Evolutionary conservation across 1,140 invertebrate genomes (phyloP).

Genomic region (Ooceraea biroi): DNA sequence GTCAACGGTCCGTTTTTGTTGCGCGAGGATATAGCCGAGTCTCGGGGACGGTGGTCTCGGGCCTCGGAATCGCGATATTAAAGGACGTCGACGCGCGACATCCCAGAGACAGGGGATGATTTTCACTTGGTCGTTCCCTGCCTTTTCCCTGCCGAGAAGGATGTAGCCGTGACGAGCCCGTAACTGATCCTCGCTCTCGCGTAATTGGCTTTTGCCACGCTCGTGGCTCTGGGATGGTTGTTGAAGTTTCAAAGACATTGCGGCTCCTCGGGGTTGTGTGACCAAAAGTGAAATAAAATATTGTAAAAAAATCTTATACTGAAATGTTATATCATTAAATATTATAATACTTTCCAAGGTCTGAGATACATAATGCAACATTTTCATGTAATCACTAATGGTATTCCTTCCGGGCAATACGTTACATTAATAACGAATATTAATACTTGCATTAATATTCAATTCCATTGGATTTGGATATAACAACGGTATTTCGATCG

Average conservation of each 20-base stretch:
- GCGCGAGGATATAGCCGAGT: neutral
- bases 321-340: too few species aligned
- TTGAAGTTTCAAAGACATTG: neutral
- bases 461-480: neutral
- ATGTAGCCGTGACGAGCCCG: neutral
- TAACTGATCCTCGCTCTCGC: slow-evolving; percentile 10
- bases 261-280: neutral
- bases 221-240: neutral
- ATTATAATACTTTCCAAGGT: too few species aligned
- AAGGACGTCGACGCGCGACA: neutral
- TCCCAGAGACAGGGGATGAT: slow-evolving; percentile 1
- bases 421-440: too few species aligned
- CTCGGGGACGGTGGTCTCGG: too few species aligned
- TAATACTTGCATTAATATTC: slow-evolving; percentile 30
- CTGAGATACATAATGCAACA: neutral
- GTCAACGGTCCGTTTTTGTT: slow-evolving; percentile 23
- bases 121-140: slow-evolving; percentile 7
- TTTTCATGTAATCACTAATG: too few species aligned
- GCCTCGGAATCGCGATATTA: slow-evolving; percentile 14
- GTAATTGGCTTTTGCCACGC: slow-evolving; percentile 1
- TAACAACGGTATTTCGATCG: too few species aligned
- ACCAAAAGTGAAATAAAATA: neutral
- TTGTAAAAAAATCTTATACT: neutral
- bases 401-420: too few species aligned
- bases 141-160: neutral